Evolutionary conservation across 23 tunicate genomes (phyloP).

Genomic region (Ciona savignyi): DNA sequence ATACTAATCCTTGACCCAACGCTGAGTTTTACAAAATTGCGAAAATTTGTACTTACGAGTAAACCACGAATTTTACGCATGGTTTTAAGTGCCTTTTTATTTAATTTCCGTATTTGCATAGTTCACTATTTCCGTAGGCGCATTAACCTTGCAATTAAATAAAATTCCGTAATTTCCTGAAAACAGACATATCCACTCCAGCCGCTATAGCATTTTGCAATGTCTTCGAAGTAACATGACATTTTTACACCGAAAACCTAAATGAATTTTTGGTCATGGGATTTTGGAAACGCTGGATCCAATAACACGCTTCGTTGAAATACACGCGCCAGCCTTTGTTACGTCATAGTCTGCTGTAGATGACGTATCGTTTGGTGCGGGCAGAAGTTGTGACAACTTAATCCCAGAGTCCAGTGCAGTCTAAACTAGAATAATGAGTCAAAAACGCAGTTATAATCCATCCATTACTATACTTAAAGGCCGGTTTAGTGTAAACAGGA

Average conservation of each 20-base stretch:
- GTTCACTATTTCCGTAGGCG: no score
- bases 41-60: no score
- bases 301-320: neutral
- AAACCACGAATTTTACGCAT: no score
- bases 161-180: no score
- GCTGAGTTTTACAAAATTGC: no score
- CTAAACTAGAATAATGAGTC: neutral
- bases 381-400: slow-evolving; percentile 1
- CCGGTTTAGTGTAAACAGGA: neutral
- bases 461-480: neutral
- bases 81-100: no score
- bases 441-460: neutral
- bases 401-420: slow-evolving; percentile 2
- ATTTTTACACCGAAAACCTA: neutral
- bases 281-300: neutral
- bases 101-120: no score
- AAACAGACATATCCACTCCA: no score
- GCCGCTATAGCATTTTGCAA: no score
- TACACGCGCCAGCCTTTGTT: neutral
- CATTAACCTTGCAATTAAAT: no score
- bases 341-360: neutral
- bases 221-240: no score
- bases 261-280: neutral
- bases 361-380: neutral
- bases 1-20: no score